Evolutionary conservation across 2,888 invertebrate species (phyloP).

Genomic region (Coenonympha arcania): DNA sequence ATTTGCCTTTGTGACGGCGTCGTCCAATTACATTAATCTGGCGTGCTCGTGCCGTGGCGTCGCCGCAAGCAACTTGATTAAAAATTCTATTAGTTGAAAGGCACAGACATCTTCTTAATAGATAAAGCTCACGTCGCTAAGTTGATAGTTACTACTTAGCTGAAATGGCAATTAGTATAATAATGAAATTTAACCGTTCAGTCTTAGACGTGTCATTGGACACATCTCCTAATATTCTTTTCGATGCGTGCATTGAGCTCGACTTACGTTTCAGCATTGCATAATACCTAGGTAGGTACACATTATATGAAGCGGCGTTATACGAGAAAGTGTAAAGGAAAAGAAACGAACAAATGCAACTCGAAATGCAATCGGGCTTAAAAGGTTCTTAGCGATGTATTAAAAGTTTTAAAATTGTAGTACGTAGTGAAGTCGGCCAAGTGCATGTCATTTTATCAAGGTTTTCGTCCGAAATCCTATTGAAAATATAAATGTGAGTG

Average conservation of each 20-base stretch:
- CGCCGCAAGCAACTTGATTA: constrained; percentile 70
- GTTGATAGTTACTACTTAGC: constrained; percentile 19
- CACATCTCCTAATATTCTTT: too few relatives aligned
- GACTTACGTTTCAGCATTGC: too few relatives aligned
- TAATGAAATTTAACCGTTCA: not conserved
- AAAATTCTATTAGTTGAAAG: constrained; percentile 74
- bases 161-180: constrained; percentile 13
- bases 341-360: not conserved
- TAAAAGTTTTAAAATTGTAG: not conserved
- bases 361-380: not conserved
- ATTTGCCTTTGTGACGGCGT: constrained; percentile 73
- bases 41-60: constrained; percentile 52
- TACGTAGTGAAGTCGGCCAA: too few relatives aligned
- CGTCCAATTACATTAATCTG: constrained; percentile 73
- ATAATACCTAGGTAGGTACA: not conserved
- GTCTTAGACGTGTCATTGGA: too few relatives aligned
- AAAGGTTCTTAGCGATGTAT: not conserved
- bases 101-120: constrained; percentile 66
- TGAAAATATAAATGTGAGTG: too few relatives aligned
- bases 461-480: too few relatives aligned
- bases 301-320: not conserved
- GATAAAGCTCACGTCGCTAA: constrained; percentile 55
- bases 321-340: not conserved
- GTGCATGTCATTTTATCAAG: too few relatives aligned
- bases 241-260: too few relatives aligned